Conservation (phyloP, 2,113 vertebrate genomes). For the Eolophus roseicapilla region DNA sequence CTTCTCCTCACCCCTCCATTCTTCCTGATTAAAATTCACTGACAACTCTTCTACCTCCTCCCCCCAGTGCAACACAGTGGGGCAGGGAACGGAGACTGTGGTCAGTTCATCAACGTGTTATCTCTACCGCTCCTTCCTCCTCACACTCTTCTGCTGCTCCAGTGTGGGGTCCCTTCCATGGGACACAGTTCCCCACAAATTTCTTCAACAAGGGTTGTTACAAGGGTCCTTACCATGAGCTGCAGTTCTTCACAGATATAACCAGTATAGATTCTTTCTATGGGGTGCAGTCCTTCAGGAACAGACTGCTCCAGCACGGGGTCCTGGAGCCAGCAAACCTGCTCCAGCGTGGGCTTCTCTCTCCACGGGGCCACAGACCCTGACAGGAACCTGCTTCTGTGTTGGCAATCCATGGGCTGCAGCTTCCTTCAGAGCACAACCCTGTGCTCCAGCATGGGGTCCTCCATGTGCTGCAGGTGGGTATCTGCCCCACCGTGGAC, state of each 20-base stretch:
- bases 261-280: neutral
- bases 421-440: neutral
- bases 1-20: neutral
- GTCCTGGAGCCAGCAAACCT: neutral
- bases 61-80: accelerated
- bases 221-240: neutral
- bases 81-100: accelerated
- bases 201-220: neutral
- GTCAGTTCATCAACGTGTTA: neutral
- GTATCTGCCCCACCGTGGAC: accelerated
- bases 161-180: accelerated
- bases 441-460: accelerated
- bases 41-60: neutral
- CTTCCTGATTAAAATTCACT: neutral
- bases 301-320: neutral
- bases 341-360: neutral
- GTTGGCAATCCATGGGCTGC: accelerated
- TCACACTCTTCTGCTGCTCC: neutral
- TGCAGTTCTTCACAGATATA: neutral
- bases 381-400: neutral
- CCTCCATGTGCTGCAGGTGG: neutral
- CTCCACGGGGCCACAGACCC: neutral
- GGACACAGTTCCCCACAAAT: neutral
- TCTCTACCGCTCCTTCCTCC: neutral
- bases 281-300: no score